Evolutionary conservation across 2,797 vertebrate genomes (phyloP).

Genomic region (Pipistrellus kuhlii): DNA sequence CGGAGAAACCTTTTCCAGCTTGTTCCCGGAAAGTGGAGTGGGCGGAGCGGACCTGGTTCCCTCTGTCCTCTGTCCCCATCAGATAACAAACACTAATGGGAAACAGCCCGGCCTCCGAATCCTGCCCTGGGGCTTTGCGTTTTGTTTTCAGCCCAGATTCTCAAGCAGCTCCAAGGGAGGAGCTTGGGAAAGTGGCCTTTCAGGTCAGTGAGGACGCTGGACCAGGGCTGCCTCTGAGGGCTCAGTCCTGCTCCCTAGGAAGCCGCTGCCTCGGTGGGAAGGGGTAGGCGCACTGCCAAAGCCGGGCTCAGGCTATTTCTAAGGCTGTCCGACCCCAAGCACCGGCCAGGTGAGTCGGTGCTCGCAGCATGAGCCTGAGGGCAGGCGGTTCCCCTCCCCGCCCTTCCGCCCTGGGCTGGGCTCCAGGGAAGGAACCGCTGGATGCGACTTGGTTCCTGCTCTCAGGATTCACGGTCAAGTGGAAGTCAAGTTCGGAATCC

Average conservation of each 20-base stretch:
- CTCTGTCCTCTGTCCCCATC: not conserved
- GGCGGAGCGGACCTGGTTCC: not conserved
- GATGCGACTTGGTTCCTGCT: not conserved
- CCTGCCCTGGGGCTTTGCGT: not conserved
- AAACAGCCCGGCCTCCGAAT: conserved; percentile 60
- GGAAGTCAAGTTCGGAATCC: not conserved
- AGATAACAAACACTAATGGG: conserved; percentile 70
- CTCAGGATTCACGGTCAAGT: not conserved
- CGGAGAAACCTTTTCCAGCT: not conserved
- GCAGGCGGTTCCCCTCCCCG: not conserved
- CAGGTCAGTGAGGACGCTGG: not conserved
- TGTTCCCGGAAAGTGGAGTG: not conserved
- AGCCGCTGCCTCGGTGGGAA: not conserved
- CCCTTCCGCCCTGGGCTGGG: not conserved
- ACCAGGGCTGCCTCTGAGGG: not conserved
- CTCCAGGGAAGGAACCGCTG: not conserved
- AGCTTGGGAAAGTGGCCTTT: conserved; percentile 42
- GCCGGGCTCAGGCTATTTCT: not conserved
- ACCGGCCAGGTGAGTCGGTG: not conserved
- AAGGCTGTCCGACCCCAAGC: not conserved
- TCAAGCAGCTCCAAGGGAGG: conserved; percentile 55
- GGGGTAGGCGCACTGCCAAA: not conserved
- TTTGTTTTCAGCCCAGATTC: conserved; percentile 70
- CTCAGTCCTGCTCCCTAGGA: not conserved
- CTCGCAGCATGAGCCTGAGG: not conserved